Base-by-base conservation (phyloP, 2,113 vertebrate genomes). In the Coptodon rendalli region DNA sequence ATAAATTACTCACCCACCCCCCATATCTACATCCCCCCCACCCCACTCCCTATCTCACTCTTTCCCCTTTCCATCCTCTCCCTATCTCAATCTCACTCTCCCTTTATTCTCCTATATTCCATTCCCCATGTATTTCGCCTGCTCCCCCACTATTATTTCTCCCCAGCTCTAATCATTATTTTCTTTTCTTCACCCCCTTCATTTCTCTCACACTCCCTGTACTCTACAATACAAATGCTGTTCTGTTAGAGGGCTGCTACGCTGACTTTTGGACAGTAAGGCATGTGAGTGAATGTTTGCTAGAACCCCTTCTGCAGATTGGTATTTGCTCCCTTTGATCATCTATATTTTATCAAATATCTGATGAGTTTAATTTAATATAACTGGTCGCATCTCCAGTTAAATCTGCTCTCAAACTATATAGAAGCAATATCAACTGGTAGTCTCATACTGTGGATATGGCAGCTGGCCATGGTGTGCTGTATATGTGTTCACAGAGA, bases 1-100 rank as follows among this genome's bases (percentile, higher is more conserved):
- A 98, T 98, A 99, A 98, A 98, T 98, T 98, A 98, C 97, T 97
- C 91, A 83, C 91, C 91, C 96, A 97, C 97, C 97, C 97, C 97
- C 97, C 97, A 97, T 98, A 98, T 98, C 98, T 98, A 95, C 96
- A 97, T 97, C 97, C 97, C 97, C 97, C 97, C 96, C 96, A 95
- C 96, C 96, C 57, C 59, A 81, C 82, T 80, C 84, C 87, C 88
- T 88, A 94, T 94, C 93, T 84, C 71, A 88, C 87, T 83, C 89
- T 85, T 90, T 82, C 86, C 90, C 89, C 93, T 86, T 85, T 84
- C 81, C 88, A 87, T 87, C 89, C 91, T 94, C 82, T 92, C 88
- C 89, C 91, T 92, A 93, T 90, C 94, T 90, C 93, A 92, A 92
- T 95, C 92, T 90, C 88, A 8, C 90, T 87, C 87, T 93, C 91